Percentiles rank a stretch among this genome's conserved stretches.
These are phyloP conservation scores for Cydia strobilella DNA, from an alignment of 1,140 invertebrate genomes.

Conservation along the genomic window DNA sequence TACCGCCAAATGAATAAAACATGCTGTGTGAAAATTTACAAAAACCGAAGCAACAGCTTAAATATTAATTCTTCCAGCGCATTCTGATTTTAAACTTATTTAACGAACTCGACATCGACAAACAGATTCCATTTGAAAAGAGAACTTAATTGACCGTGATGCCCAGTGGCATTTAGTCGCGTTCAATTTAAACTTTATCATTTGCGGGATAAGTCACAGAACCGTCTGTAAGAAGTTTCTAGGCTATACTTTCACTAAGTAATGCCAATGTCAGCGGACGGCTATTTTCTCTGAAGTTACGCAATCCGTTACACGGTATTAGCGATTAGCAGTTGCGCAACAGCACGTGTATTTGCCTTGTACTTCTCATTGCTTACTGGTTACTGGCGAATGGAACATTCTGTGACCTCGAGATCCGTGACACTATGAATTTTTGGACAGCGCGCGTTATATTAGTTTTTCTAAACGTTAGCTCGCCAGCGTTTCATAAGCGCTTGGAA, in stretches of 20 bases:
- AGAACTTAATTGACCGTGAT: constrained; percentile 47
- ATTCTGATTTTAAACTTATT: neutral
- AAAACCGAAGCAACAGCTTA: neutral
- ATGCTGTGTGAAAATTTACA: neutral
- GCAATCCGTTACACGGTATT: constrained; percentile 52
- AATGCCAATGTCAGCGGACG: constrained; percentile 66
- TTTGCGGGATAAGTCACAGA: constrained; percentile 28
- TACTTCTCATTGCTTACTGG: neutral
- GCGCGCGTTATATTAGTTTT: neutral
- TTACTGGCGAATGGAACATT: neutral
- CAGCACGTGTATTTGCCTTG: constrained; percentile 2
- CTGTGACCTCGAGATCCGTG: neutral
- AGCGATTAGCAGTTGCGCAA: constrained; percentile 47
- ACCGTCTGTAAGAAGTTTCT: constrained; percentile 35
- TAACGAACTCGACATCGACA: constrained; percentile 32
- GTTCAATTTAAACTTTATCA: constrained; percentile 30
- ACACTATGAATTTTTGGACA: neutral
- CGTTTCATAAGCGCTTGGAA: neutral
- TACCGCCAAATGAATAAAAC: neutral
- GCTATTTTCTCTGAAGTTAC: constrained; percentile 63
- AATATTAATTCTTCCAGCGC: no score
- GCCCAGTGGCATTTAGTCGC: constrained; percentile 31
- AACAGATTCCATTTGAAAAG: constrained; percentile 44
- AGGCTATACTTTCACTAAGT: constrained; percentile 66
- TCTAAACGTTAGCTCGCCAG: neutral